These are phyloP conservation scores for Morone chrysops DNA, from an alignment of 2,113 vertebrate species.

Conservation along the genomic window DNA sequence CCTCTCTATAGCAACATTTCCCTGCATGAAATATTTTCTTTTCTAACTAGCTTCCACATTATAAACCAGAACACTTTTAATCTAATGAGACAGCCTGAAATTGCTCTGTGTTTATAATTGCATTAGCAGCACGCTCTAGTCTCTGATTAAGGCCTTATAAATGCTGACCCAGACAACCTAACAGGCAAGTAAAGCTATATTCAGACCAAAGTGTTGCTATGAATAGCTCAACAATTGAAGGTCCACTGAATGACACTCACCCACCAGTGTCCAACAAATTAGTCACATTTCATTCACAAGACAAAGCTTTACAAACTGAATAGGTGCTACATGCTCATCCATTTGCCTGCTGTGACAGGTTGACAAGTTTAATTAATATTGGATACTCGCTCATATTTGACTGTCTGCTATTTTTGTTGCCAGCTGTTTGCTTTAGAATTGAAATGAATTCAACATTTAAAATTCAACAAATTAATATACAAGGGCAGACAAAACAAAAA, in stretches of 20 bases:
- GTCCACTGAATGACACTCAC: conserved; percentile 62
- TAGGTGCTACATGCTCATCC: not conserved
- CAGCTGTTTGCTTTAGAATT: not conserved
- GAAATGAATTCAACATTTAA: not conserved
- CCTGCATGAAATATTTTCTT: not conserved
- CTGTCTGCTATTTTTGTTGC: not conserved
- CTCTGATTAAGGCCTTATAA: conserved; percentile 64
- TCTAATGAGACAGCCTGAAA: conserved; percentile 57
- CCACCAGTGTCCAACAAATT: conserved; percentile 21
- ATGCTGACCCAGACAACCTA: conserved; percentile 67
- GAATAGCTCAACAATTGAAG: conserved; percentile 72
- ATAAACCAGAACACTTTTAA: conserved; percentile 49
- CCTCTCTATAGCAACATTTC: not conserved
- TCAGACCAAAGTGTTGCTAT: conserved; percentile 71
- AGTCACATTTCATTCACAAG: conserved; percentile 43
- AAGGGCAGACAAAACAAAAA: too few species aligned
- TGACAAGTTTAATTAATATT: not conserved
- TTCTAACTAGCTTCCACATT: conserved; percentile 2
- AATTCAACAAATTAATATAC: not conserved
- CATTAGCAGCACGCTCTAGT: conserved; percentile 56
- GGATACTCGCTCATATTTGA: not conserved
- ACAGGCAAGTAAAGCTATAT: conserved; percentile 68
- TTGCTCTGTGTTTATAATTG: conserved; percentile 51
- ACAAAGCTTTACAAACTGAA: conserved; percentile 29
- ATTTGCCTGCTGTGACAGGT: not conserved